Evolutionary conservation across 2,888 invertebrate genomes (phyloP), one percentile per base, ranked within the genome.

Genomic region (Diaprepes abbreviatus): DNA sequence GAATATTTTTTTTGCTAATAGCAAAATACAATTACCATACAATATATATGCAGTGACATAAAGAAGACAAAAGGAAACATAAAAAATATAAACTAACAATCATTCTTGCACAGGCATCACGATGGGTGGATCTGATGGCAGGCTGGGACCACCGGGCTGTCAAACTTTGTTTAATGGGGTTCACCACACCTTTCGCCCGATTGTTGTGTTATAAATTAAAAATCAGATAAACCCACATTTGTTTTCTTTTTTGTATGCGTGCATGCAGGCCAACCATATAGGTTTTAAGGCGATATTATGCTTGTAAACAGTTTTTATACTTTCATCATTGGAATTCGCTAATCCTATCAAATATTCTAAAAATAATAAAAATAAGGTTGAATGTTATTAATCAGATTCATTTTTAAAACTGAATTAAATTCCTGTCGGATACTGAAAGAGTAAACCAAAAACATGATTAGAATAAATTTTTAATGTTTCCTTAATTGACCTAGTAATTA

Each of bases 221-320:
- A 62, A 73, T 69, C 64, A 66, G 59, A 69, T 66, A 71, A 71
- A 68, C 71, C 66, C 57, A 64, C 45, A 64, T 60, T 31, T 68
- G 43, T 52, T 68, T 54, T 45, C n/a, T n/a, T n/a, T 60, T 68
- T 52, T 58, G 24, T 54, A 38, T 43, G 5, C 24, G 12, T n/a
- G 21, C 24, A 45, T 45, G 45, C 45, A 24, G 21, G 24, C 17
- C 45, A 12, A 19, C 19, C 9, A n/a, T n/a, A n/a, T n/a, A n/a
- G 7, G 19, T 12, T 45, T 45, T 5, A 6, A 24, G 24, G 24
- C 21, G 24, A 45, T 45, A 24, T 24, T 9, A 2, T 10, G 2
- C 33, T 33, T 2, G 4, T 9, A 33, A n/a, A n/a, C n/a, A n/a
- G n/a, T n/a, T n/a, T n/a, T n/a, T n/a, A n/a, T n/a, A n/a, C n/a